Evolutionary conservation across 2,113 vertebrate species (phyloP), one percentile per base, ranked within the genome.

Genomic region (Antechinus flavipes): DNA sequence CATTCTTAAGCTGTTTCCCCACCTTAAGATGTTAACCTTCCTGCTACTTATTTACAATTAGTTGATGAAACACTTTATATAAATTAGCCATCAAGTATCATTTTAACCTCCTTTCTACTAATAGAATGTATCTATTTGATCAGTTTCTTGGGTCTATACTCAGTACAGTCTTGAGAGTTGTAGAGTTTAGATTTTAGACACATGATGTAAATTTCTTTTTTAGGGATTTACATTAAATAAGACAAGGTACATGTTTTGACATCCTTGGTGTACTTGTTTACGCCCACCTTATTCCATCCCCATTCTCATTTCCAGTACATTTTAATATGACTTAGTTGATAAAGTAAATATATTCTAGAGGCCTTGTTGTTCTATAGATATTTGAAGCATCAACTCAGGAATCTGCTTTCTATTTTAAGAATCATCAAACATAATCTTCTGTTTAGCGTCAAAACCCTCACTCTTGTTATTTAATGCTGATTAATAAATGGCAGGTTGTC

Each of bases 401-500:
- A 61, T 49, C 1, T 3, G 0, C 25, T 91, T 95, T 96, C 98
- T 94, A 49, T 96, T 98, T 93, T 91, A 23, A 93, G 98, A 98
- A 94, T 97, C 97, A 53, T 96, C 96, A 97, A 97, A 50, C 92
- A 23, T 94, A 92, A 96, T 96, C 95, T 96, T 50, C 97, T 95
- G 96, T 96, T 98, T 97, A 97, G 97, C 96, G 97, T 98, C 98
- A 97, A 96, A 97, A 53, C 95, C 90, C 0, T 94, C 97, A 94
- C 96, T 2, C 0, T 84, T 93, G 95, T 96, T 96, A 89, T 68
- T 97, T 68, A 95, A 96, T 96, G 56, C 91, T 91, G 97, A 98
- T 98, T 97, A 94, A 91, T 98, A 96, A 97, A 95, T 98, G 98
- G 97, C 98, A 98, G 98, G 52, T 95, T 99, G 98, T 98, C 98